A percentile compares a stretch with the other conserved stretches of the same genome.
phyloP scores from a whole-genome alignment of 2,888 invertebrate genomes.

The Hirtodrosophila alboralis region DNA sequence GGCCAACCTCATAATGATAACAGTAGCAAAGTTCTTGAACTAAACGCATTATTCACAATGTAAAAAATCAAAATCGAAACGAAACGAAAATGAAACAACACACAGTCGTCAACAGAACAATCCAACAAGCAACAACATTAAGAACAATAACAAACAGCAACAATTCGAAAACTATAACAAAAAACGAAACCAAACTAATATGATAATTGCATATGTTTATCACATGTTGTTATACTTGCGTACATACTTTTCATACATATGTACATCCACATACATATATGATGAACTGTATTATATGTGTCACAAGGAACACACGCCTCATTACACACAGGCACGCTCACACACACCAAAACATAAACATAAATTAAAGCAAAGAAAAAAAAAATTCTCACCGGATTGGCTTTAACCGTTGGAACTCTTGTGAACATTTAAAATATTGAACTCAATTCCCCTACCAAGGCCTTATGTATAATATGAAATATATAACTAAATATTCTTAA shows the following conservation, averaged over 20 bases:
- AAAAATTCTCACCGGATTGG: conserved; percentile 29
- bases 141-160: conserved; percentile 17
- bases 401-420: conserved; percentile 21
- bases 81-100: conserved; percentile 51
- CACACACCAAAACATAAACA: conserved; percentile 21
- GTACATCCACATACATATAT: conserved; percentile 29
- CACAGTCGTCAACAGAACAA: conserved; percentile 64
- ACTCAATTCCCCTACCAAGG: conserved; percentile 50
- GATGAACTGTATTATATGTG: conserved; percentile 66
- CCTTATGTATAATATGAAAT: conserved; percentile 75
- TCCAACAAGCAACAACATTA: conserved; percentile 27
- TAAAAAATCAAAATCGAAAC: conserved; percentile 51
- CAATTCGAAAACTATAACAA: conserved; percentile 35
- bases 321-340: conserved; percentile 26
- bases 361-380: conserved; percentile 16
- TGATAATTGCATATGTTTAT: conserved; percentile 48
- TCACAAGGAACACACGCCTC: conserved; percentile 58
- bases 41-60: conserved; percentile 71
- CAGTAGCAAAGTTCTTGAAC: conserved; percentile 83
- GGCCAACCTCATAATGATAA: conserved; percentile 84
- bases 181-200: conserved; percentile 56
- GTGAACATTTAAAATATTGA: conserved; percentile 50
- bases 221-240: conserved; percentile 47
- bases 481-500: conserved; percentile 66
- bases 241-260: too few relatives aligned